These are phyloP conservation scores for Philhelius pedissequus DNA, from an alignment of 2,888 invertebrate species.

Conservation along the genomic window DNA sequence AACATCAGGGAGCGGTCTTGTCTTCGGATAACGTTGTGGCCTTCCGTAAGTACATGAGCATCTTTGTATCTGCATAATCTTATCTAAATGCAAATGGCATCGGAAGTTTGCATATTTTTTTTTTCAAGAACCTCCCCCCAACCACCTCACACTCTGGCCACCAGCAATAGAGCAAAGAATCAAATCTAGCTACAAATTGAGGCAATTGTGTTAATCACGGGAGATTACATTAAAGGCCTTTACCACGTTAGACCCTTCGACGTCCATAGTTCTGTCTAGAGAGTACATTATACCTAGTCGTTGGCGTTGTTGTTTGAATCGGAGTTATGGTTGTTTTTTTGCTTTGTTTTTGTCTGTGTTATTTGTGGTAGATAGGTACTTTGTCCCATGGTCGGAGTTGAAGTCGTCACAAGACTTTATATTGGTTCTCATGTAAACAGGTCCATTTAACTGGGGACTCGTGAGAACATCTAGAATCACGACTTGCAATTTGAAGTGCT, in stretches of 20 bases:
- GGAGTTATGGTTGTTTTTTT: conserved; percentile 27
- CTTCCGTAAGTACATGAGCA: conserved; percentile 26
- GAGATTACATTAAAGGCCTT: conserved; percentile 63
- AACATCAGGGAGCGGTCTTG: conserved; percentile 7
- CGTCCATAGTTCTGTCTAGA: background rate
- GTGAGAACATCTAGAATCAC: conserved; percentile 65
- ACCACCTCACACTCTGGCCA: background rate
- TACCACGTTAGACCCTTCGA: conserved; percentile 56
- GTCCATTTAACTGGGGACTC: conserved; percentile 52
- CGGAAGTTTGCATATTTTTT: background rate
- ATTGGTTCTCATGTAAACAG: conserved; percentile 61
- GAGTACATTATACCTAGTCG: too few species aligned
- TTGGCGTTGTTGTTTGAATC: background rate
- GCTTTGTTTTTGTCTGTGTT: background rate
- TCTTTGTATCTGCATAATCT: conserved; percentile 27
- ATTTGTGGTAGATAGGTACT: conserved; percentile 1
- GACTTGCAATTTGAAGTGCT: conserved; percentile 24
- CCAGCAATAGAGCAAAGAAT: conserved; percentile 4
- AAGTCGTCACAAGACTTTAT: conserved; percentile 29
- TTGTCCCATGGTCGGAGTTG: conserved; percentile 15
- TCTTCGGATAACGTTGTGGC: conserved; percentile 26
- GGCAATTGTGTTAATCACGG: conserved; percentile 66
- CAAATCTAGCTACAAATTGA: conserved; percentile 55
- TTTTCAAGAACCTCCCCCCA: background rate
- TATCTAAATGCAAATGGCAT: conserved; percentile 59